Base-by-base conservation (phyloP, 2,888 invertebrate species). In the Drosophila pseudotakahashii region DNA sequence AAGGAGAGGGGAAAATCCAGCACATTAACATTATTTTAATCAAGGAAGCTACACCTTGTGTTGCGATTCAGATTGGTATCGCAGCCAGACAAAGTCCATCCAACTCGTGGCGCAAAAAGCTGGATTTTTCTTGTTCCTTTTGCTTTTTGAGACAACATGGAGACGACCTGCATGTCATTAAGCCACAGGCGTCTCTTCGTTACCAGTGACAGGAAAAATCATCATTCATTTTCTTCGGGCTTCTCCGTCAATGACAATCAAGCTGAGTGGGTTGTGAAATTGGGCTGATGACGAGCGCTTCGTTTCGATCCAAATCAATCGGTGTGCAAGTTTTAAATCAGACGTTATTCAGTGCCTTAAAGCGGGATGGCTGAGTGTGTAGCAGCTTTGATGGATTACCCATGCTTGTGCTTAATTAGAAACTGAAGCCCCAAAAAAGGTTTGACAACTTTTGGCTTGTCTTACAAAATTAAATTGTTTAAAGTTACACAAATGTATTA, bases 91-190 rank as follows among this genome's bases (percentile, higher is more conserved):
- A 30, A 37, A 26, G 9, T 36, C 16, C 41, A 52, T 36, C 16
- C 41, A 52, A 10, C n/a, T 36, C 30, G n/a, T 19, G 23, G 23
- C 54, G 60, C 70, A 55, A 47, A 75, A 62, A 73, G 55, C 60
- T 59, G 71, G 11, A 10, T 39, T 41, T 41, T 57, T 48, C 53
- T 23, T 36, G 32, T 68, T 53, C 63, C 14, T 57, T 70, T 68
- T 26, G 26, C 26, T 36, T 67, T 63, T n/a, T 51, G 32, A 48
- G 50, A 44, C 74, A 73, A 73, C 67, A 61, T 68, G 55, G 41
- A 61, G 70, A 73, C 76, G 76, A 76, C 84, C 78, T 87, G 81
- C 67, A 78, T 76, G 87, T 81, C 84, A 84, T 81, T 87, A 81
- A 71, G 75, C 68, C 78, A 34, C 37, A 45, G 32, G 32, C 30